Evolutionary conservation across 1,140 invertebrate genomes (phyloP).

Genomic region (Danaus plexippus): DNA sequence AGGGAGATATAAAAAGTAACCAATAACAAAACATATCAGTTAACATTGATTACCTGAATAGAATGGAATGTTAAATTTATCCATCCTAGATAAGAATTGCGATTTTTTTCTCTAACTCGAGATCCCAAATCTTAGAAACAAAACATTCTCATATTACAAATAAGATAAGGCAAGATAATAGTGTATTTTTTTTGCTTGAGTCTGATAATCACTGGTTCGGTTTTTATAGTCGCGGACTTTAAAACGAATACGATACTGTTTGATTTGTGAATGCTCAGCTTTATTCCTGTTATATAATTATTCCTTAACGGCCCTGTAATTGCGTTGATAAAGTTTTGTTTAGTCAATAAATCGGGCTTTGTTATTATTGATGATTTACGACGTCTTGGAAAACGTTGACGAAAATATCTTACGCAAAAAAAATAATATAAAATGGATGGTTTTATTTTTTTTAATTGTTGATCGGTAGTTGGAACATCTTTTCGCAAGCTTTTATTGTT

Average conservation of each 20-base stretch:
- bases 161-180: slow-evolving; percentile 46
- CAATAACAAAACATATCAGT: no score
- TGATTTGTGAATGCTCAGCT: slow-evolving; percentile 23
- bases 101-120: slow-evolving; percentile 26
- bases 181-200: slow-evolving; percentile 22
- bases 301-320: slow-evolving; percentile 59
- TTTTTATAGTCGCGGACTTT: slow-evolving; percentile 22
- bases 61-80: slow-evolving; percentile 7
- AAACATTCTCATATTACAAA: slow-evolving; percentile 53
- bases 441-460: no score
- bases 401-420: no score
- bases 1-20: no score
- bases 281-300: slow-evolving; percentile 46
- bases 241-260: slow-evolving; percentile 20
- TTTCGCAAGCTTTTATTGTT: no score
- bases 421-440: no score
- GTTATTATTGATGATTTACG: slow-evolving; percentile 64
- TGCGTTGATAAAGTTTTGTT: slow-evolving; percentile 62
- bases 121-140: slow-evolving; percentile 29
- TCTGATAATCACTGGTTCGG: slow-evolving; percentile 22
- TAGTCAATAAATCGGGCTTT: slow-evolving; percentile 48
- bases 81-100: slow-evolving; percentile 26
- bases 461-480: no score
- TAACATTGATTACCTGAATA: no score
- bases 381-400: background rate